Evolutionary conservation across 2,113 vertebrate species (phyloP).

Genomic region (Gymnocephalus cernua): DNA sequence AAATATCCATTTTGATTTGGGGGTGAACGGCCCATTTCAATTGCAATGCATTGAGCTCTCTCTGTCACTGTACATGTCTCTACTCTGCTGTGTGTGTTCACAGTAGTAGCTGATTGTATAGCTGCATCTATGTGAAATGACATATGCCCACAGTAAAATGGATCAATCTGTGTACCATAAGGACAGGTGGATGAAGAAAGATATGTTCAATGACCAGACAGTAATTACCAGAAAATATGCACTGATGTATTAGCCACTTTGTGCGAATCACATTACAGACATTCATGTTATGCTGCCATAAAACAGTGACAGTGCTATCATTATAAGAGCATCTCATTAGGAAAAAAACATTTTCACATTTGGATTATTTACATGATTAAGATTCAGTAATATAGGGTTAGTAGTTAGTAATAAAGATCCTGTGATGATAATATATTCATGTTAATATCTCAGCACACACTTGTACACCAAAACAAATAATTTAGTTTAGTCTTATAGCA

Average conservation of each 20-base stretch:
- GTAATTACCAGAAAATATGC: conserved; percentile 53
- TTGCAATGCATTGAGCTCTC: not conserved
- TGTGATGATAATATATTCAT: conserved; percentile 31
- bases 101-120: not conserved
- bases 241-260: conserved; percentile 69
- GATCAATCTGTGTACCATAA: not conserved
- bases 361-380: conserved; percentile 51
- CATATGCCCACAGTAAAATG: not conserved
- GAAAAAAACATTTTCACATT: conserved; percentile 55
- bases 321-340: conserved; percentile 55
- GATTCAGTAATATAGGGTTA: conserved; percentile 45
- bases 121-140: not conserved
- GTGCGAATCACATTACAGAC: conserved; percentile 76
- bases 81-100: not conserved
- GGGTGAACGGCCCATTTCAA: too few relatives aligned
- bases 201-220: conserved; percentile 30
- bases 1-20: too few relatives aligned
- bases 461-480: conserved; percentile 47
- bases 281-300: conserved; percentile 72
- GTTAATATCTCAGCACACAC: conserved; percentile 54
- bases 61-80: not conserved
- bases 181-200: not conserved
- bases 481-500: conserved; percentile 28
- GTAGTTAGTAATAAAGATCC: conserved; percentile 44
- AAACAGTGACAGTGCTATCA: conserved; percentile 64